Conservation (phyloP, 2,888 invertebrate species). For the Loripinus fragilis region DNA sequence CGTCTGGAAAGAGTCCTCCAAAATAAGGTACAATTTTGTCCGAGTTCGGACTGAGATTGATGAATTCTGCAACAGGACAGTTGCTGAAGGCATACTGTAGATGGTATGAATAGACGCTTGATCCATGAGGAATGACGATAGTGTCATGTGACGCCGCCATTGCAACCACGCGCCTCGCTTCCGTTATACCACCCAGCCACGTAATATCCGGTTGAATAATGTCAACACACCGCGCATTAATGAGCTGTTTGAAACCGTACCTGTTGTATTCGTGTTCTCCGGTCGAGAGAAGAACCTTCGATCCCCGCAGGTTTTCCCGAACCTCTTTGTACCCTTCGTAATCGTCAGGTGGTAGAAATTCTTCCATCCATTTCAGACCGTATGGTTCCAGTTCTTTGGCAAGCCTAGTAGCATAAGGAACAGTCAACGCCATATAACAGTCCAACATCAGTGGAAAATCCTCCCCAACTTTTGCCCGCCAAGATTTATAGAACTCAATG, state of each 20-base stretch:
- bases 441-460: conserved; percentile 80
- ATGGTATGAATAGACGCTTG: conserved; percentile 81
- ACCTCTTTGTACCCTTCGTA: conserved; percentile 77
- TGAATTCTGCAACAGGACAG: conserved; percentile 80
- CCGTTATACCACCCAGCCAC: conserved; percentile 82
- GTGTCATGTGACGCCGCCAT: conserved; percentile 80
- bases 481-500: conserved; percentile 74
- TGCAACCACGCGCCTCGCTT: conserved; percentile 78
- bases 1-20: conserved; percentile 79
- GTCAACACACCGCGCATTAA: conserved; percentile 78
- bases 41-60: conserved; percentile 77
- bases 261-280: conserved; percentile 82
- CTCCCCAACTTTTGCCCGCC: conserved; percentile 79
- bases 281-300: conserved; percentile 76
- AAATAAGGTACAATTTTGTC: conserved; percentile 80
- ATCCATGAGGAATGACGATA: conserved; percentile 80
- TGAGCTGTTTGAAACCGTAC: conserved; percentile 78
- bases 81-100: conserved; percentile 80
- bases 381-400: conserved; percentile 76
- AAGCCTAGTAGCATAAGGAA: conserved; percentile 76
- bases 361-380: conserved; percentile 81
- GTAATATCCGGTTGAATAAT: conserved; percentile 82
- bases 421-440: conserved; percentile 80
- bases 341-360: conserved; percentile 80
- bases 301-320: conserved; percentile 71